Conservation (phyloP, 2,113 vertebrate species). For the Oreochromis aureus region DNA sequence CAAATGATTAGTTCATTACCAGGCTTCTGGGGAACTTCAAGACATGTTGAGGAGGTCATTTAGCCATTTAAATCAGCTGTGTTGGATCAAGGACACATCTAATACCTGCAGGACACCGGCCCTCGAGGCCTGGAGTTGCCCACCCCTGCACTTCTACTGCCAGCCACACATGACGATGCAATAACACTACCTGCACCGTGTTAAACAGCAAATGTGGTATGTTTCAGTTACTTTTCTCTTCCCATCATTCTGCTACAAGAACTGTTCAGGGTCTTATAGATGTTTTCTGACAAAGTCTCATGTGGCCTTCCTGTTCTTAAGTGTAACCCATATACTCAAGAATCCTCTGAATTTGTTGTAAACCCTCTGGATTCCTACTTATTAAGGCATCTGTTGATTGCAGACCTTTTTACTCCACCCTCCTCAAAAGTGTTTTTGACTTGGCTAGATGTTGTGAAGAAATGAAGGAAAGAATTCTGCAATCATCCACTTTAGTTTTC, state of each 20-base stretch:
- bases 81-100: background rate
- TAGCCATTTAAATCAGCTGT: background rate
- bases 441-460: background rate
- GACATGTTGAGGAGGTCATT: background rate
- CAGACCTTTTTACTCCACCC: background rate
- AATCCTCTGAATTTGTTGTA: background rate
- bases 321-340: background rate
- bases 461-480: background rate
- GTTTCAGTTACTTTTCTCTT: background rate
- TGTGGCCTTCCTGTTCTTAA: background rate
- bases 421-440: background rate
- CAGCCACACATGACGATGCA: background rate
- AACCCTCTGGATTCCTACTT: background rate
- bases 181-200: background rate
- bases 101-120: background rate
- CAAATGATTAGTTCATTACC: background rate
- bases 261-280: background rate
- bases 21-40: background rate
- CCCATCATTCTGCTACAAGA: background rate
- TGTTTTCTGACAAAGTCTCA: background rate
- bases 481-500: background rate
- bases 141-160: background rate
- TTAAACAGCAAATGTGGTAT: background rate
- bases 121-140: background rate
- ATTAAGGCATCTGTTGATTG: background rate